These are phyloP conservation scores for Drosophila trapezifrons DNA, from an alignment of 1,140 invertebrate genomes.

Conservation along the genomic window DNA sequence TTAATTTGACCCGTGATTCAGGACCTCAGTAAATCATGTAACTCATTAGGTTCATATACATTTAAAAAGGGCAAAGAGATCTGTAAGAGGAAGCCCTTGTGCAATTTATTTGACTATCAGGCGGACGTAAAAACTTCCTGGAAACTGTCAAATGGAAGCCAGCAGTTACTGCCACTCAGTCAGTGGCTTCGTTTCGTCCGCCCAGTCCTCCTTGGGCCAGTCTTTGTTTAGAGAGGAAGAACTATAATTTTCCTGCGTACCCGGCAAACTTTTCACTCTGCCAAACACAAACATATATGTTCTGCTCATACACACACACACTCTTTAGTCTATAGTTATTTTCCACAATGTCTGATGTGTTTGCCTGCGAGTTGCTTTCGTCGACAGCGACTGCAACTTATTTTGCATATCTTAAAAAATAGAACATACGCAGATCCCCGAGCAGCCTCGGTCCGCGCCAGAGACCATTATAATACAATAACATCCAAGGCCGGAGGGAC, in stretches of 20 bases:
- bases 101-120: conserved; percentile 33
- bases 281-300: conserved; percentile 20
- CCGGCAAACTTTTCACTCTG: conserved; percentile 44
- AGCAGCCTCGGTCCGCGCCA: conserved; percentile 33
- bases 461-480: conserved; percentile 64
- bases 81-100: conserved; percentile 1
- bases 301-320: not conserved
- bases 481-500: conserved; percentile 32
- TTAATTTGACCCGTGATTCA: not conserved
- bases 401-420: conserved; percentile 78
- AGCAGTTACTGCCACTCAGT: conserved; percentile 48
- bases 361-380: conserved; percentile 42
- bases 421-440: conserved; percentile 59
- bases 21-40: conserved; percentile 13
- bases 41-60: conserved; percentile 8
- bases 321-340: conserved; percentile 32
- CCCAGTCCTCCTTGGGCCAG: conserved; percentile 23
- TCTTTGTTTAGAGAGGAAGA: conserved; percentile 70
- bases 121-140: conserved; percentile 36
- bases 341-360: conserved; percentile 62
- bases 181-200: conserved; percentile 20
- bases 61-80: conserved; percentile 5
- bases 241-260: conserved; percentile 73
- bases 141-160: conserved; percentile 32
- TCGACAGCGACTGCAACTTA: conserved; percentile 68